phyloP scores from a whole-genome alignment of 2,888 invertebrate species.

The Cerceris rybyensis region DNA sequence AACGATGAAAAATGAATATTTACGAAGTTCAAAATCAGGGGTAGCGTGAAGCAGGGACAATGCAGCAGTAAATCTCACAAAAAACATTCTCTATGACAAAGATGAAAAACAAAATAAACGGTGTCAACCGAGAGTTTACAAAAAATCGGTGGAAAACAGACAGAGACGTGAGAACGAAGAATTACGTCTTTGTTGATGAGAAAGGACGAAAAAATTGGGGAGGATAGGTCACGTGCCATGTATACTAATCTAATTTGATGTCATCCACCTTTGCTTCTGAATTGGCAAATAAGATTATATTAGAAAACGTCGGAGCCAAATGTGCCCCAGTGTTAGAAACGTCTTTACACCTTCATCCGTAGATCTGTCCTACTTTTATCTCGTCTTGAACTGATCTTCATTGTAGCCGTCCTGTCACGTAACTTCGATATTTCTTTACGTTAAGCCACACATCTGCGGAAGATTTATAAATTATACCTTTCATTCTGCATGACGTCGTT shows the following conservation, averaged over 20 bases:
- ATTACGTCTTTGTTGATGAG: conserved; percentile 6
- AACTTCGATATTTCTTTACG: conserved; percentile 21
- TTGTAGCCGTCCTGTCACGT: conserved; percentile 20
- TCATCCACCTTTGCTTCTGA: conserved; percentile 65
- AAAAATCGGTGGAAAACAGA: conserved; percentile 6
- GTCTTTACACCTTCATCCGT: not conserved
- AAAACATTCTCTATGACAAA: not conserved
- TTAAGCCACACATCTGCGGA: not conserved
- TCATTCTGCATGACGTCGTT: not conserved
- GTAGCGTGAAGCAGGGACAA: too few relatives aligned
- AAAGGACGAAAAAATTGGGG: conserved; percentile 51
- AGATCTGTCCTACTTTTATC: conserved; percentile 43
- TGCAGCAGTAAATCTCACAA: too few relatives aligned
- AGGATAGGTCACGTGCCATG: conserved; percentile 53
- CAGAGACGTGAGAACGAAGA: conserved; percentile 17
- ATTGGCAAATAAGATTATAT: conserved; percentile 75
- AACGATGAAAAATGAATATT: too few relatives aligned
- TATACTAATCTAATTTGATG: conserved; percentile 71
- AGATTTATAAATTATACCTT: conserved; percentile 5
- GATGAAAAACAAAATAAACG: conserved; percentile 1
- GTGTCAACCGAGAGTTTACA: not conserved
- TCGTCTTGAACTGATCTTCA: conserved; percentile 16
- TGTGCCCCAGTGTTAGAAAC: conserved; percentile 25
- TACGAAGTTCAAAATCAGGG: too few relatives aligned
- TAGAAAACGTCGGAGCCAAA: conserved; percentile 61